These are phyloP conservation scores for Drosophila macrospina DNA, from an alignment of 2,888 invertebrate genomes.

Conservation along the genomic window DNA sequence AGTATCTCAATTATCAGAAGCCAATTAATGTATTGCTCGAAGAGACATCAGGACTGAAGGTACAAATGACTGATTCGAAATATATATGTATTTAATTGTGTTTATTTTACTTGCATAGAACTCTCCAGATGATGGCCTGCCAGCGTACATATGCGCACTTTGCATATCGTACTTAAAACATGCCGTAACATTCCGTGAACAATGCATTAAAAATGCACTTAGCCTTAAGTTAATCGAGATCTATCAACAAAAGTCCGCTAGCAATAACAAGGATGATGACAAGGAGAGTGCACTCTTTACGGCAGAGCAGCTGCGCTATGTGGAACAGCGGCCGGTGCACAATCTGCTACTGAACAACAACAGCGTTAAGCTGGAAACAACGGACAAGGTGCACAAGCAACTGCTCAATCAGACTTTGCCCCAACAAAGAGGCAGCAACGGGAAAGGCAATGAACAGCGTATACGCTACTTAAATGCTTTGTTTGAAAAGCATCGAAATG, in stretches of 20 bases:
- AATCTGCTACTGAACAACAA: conserved; percentile 75
- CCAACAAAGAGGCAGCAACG: conserved; percentile 10
- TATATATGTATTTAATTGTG: neutral
- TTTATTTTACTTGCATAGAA: conserved; percentile 60
- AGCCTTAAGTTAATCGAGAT: conserved; percentile 72
- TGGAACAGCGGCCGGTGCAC: conserved; percentile 78
- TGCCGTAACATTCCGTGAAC: conserved; percentile 84
- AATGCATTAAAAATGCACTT: conserved; percentile 82
- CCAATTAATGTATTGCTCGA: conserved; percentile 82
- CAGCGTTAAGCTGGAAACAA: conserved; percentile 52
- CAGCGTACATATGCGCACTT: conserved; percentile 83
- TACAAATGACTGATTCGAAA: conserved; percentile 39
- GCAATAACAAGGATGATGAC: conserved; percentile 28
- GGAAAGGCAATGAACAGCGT: conserved; percentile 49
- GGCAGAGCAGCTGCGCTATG: conserved; percentile 74
- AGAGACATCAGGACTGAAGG: conserved; percentile 84
- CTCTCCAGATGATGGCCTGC: conserved; percentile 82
- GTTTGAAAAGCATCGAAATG: conserved; percentile 72
- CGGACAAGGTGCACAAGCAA: conserved; percentile 77
- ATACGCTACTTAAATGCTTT: conserved; percentile 79
- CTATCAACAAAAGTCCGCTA: conserved; percentile 55
- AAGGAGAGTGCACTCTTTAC: conserved; percentile 68
- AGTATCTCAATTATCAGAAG: conserved; percentile 83
- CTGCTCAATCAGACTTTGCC: conserved; percentile 61
- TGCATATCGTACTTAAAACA: conserved; percentile 85